These are phyloP conservation scores for Brachionus calyciflorus DNA, from an alignment of 1,140 invertebrate genomes.

Conservation along the genomic window DNA sequence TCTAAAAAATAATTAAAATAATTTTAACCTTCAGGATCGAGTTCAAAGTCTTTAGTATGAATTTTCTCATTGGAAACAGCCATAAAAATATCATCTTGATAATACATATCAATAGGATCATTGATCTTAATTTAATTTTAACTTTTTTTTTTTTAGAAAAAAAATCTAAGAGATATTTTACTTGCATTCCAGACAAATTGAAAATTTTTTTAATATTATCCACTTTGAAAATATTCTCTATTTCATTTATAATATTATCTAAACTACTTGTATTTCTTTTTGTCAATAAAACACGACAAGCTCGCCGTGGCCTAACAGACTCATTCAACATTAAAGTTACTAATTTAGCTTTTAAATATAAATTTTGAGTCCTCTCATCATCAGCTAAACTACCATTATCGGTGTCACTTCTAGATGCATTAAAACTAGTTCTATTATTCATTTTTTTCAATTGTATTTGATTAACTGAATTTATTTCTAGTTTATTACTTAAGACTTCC, in stretches of 20 bases:
- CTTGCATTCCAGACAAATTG: neutral
- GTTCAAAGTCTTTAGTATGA: constrained; percentile 17
- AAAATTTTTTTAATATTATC: constrained; percentile 24
- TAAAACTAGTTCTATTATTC: neutral
- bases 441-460: constrained; percentile 13
- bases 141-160: neutral
- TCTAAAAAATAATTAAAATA: neutral
- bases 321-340: neutral
- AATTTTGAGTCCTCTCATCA: neutral
- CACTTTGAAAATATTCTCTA: constrained; percentile 13
- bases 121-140: neutral
- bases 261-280: constrained; percentile 27
- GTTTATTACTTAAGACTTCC: neutral
- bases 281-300: neutral
- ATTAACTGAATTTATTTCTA: constrained; percentile 9
- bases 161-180: neutral
- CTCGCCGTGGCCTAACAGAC: neutral
- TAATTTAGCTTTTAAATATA: constrained; percentile 5
- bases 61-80: constrained; percentile 16
- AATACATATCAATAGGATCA: constrained; percentile 26
- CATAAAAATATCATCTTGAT: constrained; percentile 35
- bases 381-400: constrained; percentile 12
- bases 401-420: neutral
- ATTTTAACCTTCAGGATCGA: constrained; percentile 20
- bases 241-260: constrained; percentile 17